These are phyloP conservation scores for Coregonus sp. DNA, from an alignment of 2,797 vertebrate species.

Conservation along the genomic window DNA sequence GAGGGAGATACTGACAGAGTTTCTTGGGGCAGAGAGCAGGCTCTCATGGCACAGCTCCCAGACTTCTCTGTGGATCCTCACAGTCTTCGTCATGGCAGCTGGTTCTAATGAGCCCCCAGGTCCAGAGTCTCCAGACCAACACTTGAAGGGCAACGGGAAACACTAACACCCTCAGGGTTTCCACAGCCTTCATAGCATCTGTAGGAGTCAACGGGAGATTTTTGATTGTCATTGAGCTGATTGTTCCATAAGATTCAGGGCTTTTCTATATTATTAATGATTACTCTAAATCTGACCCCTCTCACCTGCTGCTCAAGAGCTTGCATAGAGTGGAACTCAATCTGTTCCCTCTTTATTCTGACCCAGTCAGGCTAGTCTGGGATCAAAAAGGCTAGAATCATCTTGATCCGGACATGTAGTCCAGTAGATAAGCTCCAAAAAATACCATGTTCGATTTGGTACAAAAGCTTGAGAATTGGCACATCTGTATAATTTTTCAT, in stretches of 20 bases:
- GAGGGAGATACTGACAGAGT: conserved; percentile 11
- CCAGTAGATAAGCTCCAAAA: too few relatives aligned
- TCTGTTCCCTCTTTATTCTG: conserved; percentile 70
- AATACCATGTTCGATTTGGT: too few relatives aligned
- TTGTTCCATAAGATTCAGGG: background rate
- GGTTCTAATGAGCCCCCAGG: background rate
- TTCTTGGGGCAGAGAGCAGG: too few relatives aligned
- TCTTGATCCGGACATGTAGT: conserved; percentile 63
- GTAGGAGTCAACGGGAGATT: background rate
- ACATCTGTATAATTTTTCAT: too few relatives aligned
- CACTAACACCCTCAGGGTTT: conserved; percentile 30
- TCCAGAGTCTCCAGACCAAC: conserved; percentile 5
- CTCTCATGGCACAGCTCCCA: too few relatives aligned
- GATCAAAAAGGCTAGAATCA: conserved; percentile 73
- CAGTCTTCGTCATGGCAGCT: background rate
- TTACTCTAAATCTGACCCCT: too few relatives aligned
- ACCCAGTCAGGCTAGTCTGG: conserved; percentile 81
- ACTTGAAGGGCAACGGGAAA: conserved; percentile 7
- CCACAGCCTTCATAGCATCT: conserved; percentile 39
- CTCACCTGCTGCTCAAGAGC: conserved; percentile 74
- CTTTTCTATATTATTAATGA: background rate
- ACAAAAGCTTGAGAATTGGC: too few relatives aligned
- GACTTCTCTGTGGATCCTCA: conserved; percentile 6
- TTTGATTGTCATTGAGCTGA: too few relatives aligned
- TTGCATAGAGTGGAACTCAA: conserved; percentile 75